Evolutionary conservation across 37 sponge, comb jelly and placozoan genomes (phyloP).

Genomic region (Cliona cf. orientalis): DNA sequence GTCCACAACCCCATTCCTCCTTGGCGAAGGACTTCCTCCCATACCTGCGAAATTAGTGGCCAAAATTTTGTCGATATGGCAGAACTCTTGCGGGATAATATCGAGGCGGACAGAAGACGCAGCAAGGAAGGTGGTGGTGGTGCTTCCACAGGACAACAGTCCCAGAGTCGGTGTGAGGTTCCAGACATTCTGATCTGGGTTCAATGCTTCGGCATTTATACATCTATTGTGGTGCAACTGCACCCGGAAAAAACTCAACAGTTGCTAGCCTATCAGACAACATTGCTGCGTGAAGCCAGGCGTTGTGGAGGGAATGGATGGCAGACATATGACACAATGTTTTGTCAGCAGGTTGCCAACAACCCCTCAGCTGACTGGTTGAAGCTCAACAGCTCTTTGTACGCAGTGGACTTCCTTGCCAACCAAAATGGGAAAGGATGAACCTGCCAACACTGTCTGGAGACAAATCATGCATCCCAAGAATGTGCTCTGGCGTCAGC

Average conservation of each 20-base stretch:
- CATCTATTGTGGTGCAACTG: background rate
- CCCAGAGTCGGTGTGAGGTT: slow-evolving; percentile 20
- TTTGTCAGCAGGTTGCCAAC: slow-evolving; percentile 8
- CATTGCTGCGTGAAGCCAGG: too few relatives aligned
- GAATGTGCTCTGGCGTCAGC: slow-evolving; percentile 5
- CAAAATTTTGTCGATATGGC: too few relatives aligned
- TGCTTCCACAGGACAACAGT: too few relatives aligned
- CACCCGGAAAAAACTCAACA: background rate
- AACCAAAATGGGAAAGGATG: background rate
- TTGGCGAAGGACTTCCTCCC: slow-evolving; percentile 6
- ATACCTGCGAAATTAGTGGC: background rate
- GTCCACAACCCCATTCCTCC: background rate
- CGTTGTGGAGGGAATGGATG: background rate
- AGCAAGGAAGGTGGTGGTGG: too few relatives aligned
- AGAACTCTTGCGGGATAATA: too few relatives aligned
- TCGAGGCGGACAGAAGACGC: too few relatives aligned
- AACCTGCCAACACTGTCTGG: slow-evolving; percentile 3
- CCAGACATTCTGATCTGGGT: slow-evolving; percentile 24
- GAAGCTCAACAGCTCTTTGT: slow-evolving; percentile 3
- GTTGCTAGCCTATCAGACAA: slow-evolving; percentile 22
- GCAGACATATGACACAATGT: background rate
- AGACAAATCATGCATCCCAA: background rate
- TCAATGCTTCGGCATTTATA: slow-evolving; percentile 16
- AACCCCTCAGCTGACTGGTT: slow-evolving; percentile 13
- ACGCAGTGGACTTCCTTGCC: slow-evolving; percentile 14